These are phyloP conservation scores for Okamejei kenojei DNA, from an alignment of 2,797 vertebrate genomes.

Conservation along the genomic window DNA sequence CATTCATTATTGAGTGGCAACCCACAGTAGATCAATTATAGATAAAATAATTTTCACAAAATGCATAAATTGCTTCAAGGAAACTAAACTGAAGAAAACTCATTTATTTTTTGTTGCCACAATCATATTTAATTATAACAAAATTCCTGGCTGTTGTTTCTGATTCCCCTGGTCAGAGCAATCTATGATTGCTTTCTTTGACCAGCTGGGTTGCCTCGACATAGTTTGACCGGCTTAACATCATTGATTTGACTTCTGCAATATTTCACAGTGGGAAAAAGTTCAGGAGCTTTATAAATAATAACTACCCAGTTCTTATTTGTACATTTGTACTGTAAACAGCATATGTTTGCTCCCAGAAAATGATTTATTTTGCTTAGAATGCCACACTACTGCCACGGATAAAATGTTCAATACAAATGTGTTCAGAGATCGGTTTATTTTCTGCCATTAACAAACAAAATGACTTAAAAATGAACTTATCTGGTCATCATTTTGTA, in stretches of 20 bases:
- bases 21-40: neutral
- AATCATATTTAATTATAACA: neutral
- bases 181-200: neutral
- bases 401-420: neutral
- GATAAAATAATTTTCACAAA: conserved; percentile 9
- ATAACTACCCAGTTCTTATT: too few species aligned
- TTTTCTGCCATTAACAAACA: neutral
- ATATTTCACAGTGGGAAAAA: neutral
- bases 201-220: neutral
- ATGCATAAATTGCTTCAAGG: conserved; percentile 13
- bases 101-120: neutral
- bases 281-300: neutral
- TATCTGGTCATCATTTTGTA: neutral
- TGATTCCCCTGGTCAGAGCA: neutral
- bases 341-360: neutral
- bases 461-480: neutral
- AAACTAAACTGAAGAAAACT: neutral
- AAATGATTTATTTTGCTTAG: neutral
- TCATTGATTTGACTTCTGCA: neutral
- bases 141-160: neutral
- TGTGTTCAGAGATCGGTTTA: neutral
- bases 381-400: neutral
- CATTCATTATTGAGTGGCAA: conserved; percentile 10
- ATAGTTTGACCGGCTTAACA: neutral
- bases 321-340: neutral